Evolutionary conservation across 1,140 invertebrate species (phyloP).

Genomic region (Ditylenchus dipsaci): DNA sequence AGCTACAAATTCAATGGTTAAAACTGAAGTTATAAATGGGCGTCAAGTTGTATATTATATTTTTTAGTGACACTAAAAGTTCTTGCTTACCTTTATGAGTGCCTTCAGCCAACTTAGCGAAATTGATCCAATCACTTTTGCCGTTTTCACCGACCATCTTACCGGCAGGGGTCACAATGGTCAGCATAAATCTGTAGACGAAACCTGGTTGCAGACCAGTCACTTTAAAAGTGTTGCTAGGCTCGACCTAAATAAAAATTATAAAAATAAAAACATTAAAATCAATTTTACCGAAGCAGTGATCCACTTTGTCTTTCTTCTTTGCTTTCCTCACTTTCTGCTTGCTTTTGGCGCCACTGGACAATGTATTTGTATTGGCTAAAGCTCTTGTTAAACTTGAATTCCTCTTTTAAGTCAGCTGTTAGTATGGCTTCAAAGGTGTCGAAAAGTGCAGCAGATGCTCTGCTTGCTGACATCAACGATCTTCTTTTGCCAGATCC

Average conservation of each 20-base stretch:
- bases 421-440: slow-evolving; percentile 16
- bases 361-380: slow-evolving; percentile 21
- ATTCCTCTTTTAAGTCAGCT: slow-evolving; percentile 19
- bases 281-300: slow-evolving; percentile 33
- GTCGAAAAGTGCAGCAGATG: slow-evolving; percentile 7
- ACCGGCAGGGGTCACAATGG: slow-evolving; percentile 14
- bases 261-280: background rate
- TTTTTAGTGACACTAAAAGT: no score
- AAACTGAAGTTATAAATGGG: no score
- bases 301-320: slow-evolving; percentile 39
- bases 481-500: no score
- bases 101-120: slow-evolving; percentile 5
- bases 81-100: background rate
- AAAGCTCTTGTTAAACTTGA: slow-evolving; percentile 1
- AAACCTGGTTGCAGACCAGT: slow-evolving; percentile 36
- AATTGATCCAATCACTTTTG: slow-evolving; percentile 36
- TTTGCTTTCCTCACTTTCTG: slow-evolving; percentile 4
- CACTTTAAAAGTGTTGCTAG: slow-evolving; percentile 22
- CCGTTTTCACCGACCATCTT: slow-evolving; percentile 16
- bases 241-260: slow-evolving; percentile 31
- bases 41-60: no score
- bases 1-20: background rate
- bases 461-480: no score
- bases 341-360: slow-evolving; percentile 34
- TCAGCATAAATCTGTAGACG: slow-evolving; percentile 33